Base-by-base conservation (phyloP, 2,888 invertebrate genomes). In the Candidula unifasciata region DNA sequence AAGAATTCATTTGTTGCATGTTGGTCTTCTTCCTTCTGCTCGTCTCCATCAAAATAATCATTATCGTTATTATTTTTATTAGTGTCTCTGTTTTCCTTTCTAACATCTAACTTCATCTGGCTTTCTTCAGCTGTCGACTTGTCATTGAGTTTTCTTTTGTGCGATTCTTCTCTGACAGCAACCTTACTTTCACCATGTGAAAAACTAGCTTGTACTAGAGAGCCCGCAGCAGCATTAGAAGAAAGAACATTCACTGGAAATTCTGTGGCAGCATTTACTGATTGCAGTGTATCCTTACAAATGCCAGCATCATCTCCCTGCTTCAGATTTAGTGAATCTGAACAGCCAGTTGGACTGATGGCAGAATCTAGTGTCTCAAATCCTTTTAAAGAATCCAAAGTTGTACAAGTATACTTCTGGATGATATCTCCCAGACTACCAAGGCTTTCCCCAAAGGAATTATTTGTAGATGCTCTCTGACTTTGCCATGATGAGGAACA, bases 371-470 rank as follows among this genome's bases (percentile, higher is more conserved):
- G 30, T 16, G 27, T 44, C 52, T 68, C 80, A 80, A 80, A 30
- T 68, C 80, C 80, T 54, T 68, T 80, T 6, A 80, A 27, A 13
- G 80, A 80, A 27, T 80, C 44, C 21, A 80, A 24, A 64, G 68
- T 68, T 66, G 80, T 52, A 68, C 3, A 16, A n/a, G 18, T 80
- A 33, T 68, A 80, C 24, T 69, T 80, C 30, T 69, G 52, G 52
- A 80, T 80, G 27, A 80, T 80, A 21, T 80, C 80, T 68, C 66
- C 68, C 66, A 80, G 52, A 68, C 80, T 80, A 18, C 80, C 69
- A 57, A 80, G 68, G 33, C 37, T 80, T 44, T 66, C 66, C 27
- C 2, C 2, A 16, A 3, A 33, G 8, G 44, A 18, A 10, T 24
- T 24, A 13, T 30, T 69, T 69, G 35, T n/a, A 68, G 66, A n/a